phyloP scores from a whole-genome alignment of 2,888 invertebrate species.

The Matsumyia berberina region DNA sequence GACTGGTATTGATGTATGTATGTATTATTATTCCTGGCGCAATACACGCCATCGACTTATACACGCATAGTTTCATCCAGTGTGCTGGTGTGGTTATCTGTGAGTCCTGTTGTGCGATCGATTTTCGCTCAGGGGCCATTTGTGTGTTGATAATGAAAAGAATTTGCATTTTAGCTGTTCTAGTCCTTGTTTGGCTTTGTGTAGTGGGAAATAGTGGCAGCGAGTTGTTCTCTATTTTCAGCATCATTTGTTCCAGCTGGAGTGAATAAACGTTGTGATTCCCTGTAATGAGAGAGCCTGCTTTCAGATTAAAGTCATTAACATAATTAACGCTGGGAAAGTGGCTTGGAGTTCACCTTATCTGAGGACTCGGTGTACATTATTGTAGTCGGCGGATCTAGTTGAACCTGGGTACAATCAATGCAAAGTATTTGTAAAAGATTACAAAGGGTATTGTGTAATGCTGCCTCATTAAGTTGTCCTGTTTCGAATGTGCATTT shows the following conservation, averaged over 20 bases:
- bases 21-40: conserved; percentile 25
- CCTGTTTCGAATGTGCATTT: too few relatives aligned
- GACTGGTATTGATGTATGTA: conserved; percentile 44
- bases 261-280: conserved; percentile 15
- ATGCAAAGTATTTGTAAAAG: not conserved
- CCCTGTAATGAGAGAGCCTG: conserved; percentile 1
- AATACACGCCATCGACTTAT: not conserved
- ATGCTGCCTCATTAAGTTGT: too few relatives aligned
- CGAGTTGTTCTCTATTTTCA: not conserved
- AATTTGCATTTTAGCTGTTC: conserved; percentile 34
- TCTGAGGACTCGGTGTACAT: not conserved
- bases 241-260: conserved; percentile 33
- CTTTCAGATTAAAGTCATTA: conserved; percentile 22
- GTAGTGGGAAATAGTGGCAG: not conserved
- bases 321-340: conserved; percentile 22
- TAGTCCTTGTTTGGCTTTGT: not conserved
- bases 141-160: conserved; percentile 41
- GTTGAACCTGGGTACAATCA: not conserved
- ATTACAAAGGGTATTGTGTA: not conserved
- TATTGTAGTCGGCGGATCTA: not conserved
- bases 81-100: not conserved
- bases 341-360: not conserved
- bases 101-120: conserved; percentile 14
- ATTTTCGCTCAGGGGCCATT: conserved; percentile 44
- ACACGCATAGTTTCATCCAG: not conserved